phyloP scores from a whole-genome alignment of 2,888 invertebrate genomes.

The Glaucopsyche alexis region DNA sequence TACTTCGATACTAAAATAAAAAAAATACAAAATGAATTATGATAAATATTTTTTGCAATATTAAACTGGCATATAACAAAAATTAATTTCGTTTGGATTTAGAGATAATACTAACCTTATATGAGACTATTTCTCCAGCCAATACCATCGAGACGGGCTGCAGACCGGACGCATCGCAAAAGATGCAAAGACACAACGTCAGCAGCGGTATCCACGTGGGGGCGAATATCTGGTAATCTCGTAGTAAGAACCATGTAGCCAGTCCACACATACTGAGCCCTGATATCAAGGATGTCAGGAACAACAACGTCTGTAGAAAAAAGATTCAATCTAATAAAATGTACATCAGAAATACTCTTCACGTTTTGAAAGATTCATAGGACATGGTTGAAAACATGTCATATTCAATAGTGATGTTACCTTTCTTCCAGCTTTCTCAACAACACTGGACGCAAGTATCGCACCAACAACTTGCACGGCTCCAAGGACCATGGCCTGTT shows the following conservation, averaged over 20 bases:
- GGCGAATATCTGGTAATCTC: constrained; percentile 34
- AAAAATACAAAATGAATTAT: too few relatives aligned
- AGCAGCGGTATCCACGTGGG: constrained; percentile 47
- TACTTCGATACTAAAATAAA: constrained; percentile 45
- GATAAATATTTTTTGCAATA: not conserved
- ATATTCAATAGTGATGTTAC: constrained; percentile 32
- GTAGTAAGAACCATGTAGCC: constrained; percentile 43
- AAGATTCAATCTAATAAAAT: not conserved
- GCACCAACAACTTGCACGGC: constrained; percentile 43
- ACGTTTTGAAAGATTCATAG: not conserved
- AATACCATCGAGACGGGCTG: constrained; percentile 61
- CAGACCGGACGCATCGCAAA: constrained; percentile 59
- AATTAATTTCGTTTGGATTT: not conserved
- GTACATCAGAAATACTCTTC: not conserved
- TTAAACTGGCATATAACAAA: not conserved
- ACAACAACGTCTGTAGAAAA: constrained; percentile 41
- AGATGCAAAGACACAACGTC: constrained; percentile 58
- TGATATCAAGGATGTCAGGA: constrained; percentile 40
- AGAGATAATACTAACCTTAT: constrained; percentile 40
- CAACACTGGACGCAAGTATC: constrained; percentile 42
- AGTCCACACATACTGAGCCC: constrained; percentile 43
- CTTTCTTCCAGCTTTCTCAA: constrained; percentile 45
- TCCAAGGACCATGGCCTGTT: constrained; percentile 46
- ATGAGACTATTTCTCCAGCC: constrained; percentile 58
- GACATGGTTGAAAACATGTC: too few relatives aligned